A percentile compares a stretch with the other conserved stretches of the same genome.
These are phyloP conservation scores for Ceyx margarethae DNA, from an alignment of 2,113 vertebrate species.

Conservation along the genomic window DNA sequence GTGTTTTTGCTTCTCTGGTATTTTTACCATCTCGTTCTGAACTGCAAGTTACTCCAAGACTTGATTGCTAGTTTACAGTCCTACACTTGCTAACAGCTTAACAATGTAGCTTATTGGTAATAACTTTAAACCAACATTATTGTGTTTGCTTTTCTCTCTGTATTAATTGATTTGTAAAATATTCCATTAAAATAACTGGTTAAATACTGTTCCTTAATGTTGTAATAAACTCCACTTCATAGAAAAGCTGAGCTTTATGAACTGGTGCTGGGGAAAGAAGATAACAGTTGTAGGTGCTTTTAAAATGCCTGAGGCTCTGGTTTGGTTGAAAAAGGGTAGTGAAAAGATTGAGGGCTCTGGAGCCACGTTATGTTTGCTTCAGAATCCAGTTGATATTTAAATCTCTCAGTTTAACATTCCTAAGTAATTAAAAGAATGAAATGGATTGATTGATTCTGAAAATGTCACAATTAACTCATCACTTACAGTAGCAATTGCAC, in stretches of 20 bases:
- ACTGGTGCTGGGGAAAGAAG: not conserved
- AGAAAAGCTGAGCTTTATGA: not conserved
- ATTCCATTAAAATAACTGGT: slow-evolving; percentile 36
- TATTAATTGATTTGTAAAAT: slow-evolving; percentile 72
- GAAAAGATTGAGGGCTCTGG: not conserved
- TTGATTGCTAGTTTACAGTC: slow-evolving; percentile 67
- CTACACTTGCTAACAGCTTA: slow-evolving; percentile 58
- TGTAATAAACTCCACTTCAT: slow-evolving; percentile 73
- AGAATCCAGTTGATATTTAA: not conserved
- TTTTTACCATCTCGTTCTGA: slow-evolving; percentile 64
- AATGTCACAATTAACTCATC: rapidly evolving
- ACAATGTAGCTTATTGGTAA: slow-evolving; percentile 57
- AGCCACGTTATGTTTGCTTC: not conserved
- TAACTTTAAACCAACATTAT: slow-evolving; percentile 39
- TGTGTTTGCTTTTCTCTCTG: slow-evolving; percentile 55
- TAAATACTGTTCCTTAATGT: slow-evolving; percentile 28
- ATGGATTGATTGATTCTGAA: not conserved
- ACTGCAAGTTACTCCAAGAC: slow-evolving; percentile 56
- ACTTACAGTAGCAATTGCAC: not conserved
- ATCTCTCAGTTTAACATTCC: not conserved
- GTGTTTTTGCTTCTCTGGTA: slow-evolving; percentile 19
- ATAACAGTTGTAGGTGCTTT: not conserved
- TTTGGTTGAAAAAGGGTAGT: not conserved
- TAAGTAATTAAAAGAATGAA: not conserved
- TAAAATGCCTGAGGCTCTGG: not conserved